Evolutionary conservation across 2,797 vertebrate species (phyloP), one percentile per base, ranked within the genome.

Genomic region (Pelodytes ibericus): DNA sequence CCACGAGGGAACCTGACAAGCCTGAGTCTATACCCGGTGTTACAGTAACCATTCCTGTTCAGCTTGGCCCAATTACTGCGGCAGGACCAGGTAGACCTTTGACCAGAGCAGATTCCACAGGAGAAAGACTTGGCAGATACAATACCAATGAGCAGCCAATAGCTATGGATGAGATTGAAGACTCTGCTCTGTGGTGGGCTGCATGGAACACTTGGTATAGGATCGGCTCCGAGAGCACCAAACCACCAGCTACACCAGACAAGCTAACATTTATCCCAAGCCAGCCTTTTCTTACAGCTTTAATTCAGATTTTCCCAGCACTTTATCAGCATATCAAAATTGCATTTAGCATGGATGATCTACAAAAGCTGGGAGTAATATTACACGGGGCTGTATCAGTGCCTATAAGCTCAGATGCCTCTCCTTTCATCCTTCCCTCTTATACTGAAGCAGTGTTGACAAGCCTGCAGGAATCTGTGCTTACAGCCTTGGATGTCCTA

Each of bases 121-220:
- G 95, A 3, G 96, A 99, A 82, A 92, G 94, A 77, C 88, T 97
- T 75, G 94, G 92, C 61, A 94, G 92, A 75, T 98, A 94, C 49
- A 93, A 83, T 6, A 90, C 87, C 27, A 89, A 92, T 2, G 95
- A 96, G 80, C 85, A 85, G 2, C 93, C 94, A 1, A 11, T 86
- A 78, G 64, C 90, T 82, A 87, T 88, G 18, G 95, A 93, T 59
- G 98, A 98, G 81, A 88, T 97, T 69, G 97, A 99, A 81, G 98
- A 99, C 86, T 89, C 94, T 1, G 92, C 95, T 31, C 88, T 99
- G 73, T 99, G 98, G 98, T 99, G 98, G 98, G 97, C 97, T 0
- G 97, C 97, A 0, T 99, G 98, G 98, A 98, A 95, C 87, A 95
- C 95, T 3, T 99, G 98, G 98, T 97, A 95, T 80, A 93, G 91